Evolutionary conservation across 2,797 vertebrate genomes (phyloP).

Genomic region (Ibycter americanus): DNA sequence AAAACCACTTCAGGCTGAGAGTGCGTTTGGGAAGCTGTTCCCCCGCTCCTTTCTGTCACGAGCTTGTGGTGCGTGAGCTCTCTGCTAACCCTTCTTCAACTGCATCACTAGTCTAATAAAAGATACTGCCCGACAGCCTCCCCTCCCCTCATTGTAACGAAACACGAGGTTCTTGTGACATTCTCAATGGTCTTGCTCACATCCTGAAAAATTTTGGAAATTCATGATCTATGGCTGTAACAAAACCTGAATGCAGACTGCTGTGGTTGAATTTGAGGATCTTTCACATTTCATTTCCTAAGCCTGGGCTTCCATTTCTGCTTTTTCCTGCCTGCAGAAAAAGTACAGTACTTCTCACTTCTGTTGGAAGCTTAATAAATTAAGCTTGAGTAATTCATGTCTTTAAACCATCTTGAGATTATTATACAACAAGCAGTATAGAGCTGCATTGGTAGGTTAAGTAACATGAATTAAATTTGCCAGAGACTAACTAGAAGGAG

Average conservation of each 20-base stretch:
- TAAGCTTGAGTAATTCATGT: background rate
- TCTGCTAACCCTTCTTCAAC: background rate
- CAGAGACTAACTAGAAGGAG: background rate
- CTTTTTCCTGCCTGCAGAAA: background rate
- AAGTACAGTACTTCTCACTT: background rate
- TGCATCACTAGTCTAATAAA: too few relatives aligned
- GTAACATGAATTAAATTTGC: background rate
- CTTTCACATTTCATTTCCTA: background rate
- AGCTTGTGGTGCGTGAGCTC: rapidly evolving
- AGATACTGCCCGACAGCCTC: background rate
- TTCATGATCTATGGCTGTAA: rapidly evolving
- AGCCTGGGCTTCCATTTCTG: background rate
- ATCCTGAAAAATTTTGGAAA: background rate
- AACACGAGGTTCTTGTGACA: background rate
- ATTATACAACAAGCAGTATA: background rate
- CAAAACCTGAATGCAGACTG: background rate
- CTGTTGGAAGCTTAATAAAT: background rate
- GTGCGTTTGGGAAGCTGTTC: background rate
- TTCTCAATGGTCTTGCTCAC: background rate
- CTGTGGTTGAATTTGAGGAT: background rate
- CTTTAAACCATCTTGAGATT: background rate
- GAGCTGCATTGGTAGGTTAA: rapidly evolving
- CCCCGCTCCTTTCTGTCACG: rapidly evolving
- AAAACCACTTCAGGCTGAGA: background rate
- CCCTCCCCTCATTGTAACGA: background rate